Base-by-base conservation (phyloP, 1,140 invertebrate species). In the Thaumetopoea pityocampa region DNA sequence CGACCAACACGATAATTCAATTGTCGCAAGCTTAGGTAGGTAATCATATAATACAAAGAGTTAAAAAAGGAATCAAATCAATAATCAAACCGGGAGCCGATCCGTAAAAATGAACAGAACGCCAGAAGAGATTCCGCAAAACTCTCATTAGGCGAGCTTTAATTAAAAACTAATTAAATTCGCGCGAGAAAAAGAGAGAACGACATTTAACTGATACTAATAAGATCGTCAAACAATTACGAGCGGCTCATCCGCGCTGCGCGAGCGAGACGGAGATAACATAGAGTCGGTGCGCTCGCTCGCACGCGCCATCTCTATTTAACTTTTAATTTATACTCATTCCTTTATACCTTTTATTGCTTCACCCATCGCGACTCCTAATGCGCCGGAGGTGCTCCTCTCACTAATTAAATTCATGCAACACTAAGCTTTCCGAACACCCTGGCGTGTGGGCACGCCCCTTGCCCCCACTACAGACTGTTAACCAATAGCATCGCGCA, bases 271-370 rank as follows among this genome's bases (percentile, higher is more conserved):
- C 24, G 29, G 51, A 17, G 40, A 28, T n/a, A n/a, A n/a, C n/a
- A n/a, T n/a, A n/a, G 10, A 11, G 14, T 17, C 24, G 9, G 6
- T 12, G 19, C n/a, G 33, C 54, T 49, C 51, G 64, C 60, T 62
- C 67, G 4, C 36, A 67, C 62, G 27, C 52, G 36, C 7, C 61
- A 44, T 71, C 67, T 77, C 81, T 85, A 81, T 85, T 85, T 85
- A 82, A 85, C 77, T 85, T 82, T 85, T 85, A 81, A 84, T 84
- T 84, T 84, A 84, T 84, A 82, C 78, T 84, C 76, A 84, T 84
- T 84, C 80, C 80, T 84, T 84, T 84, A 84, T 84, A 84, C 82
- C 77, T 84, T 84, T 84, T 84, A 84, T 84, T 84, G 80, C 77
- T 77, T 77, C 72, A 67, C 77, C 80, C 80, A 78, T 79, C 71